Conservation (phyloP, 1,140 invertebrate genomes). For the Drosophila orosa region DNA sequence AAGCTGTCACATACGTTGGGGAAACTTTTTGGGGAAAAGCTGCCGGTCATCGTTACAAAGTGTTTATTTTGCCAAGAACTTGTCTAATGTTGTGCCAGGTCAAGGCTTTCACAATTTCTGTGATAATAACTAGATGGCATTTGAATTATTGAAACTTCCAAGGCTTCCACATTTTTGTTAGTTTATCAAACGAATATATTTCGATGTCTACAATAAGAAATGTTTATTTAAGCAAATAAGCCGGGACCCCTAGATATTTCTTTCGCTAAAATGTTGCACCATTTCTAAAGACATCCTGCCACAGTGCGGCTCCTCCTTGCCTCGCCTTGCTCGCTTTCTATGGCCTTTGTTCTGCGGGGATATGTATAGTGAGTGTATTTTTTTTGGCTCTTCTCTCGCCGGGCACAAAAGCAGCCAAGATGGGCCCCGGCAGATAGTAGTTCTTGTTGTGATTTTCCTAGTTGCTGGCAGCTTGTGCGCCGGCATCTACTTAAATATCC, state of each 20-base stretch:
- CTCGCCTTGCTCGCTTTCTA: constrained; percentile 25
- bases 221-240: not conserved
- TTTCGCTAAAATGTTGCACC: not conserved
- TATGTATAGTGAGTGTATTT: constrained; percentile 39
- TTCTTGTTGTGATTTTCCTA: constrained; percentile 62
- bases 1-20: constrained; percentile 2
- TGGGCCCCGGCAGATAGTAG: constrained; percentile 55
- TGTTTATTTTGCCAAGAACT: constrained; percentile 3
- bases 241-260: not conserved
- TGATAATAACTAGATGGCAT: not conserved
- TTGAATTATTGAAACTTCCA: not conserved
- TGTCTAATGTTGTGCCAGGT: constrained; percentile 1
- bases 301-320: constrained; percentile 42
- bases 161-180: not conserved
- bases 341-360: constrained; percentile 58
- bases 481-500: constrained; percentile 81
- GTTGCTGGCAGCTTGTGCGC: constrained; percentile 71
- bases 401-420: constrained; percentile 52
- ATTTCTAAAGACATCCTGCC: constrained; percentile 3
- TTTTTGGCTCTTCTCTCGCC: constrained; percentile 32
- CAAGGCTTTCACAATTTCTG: constrained; percentile 7
- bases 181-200: not conserved
- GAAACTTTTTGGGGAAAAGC: constrained; percentile 10
- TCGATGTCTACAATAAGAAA: too few species aligned
- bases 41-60: constrained; percentile 24